phyloP scores from a whole-genome alignment of 1,140 invertebrate genomes.

The Triops longicaudatus region DNA sequence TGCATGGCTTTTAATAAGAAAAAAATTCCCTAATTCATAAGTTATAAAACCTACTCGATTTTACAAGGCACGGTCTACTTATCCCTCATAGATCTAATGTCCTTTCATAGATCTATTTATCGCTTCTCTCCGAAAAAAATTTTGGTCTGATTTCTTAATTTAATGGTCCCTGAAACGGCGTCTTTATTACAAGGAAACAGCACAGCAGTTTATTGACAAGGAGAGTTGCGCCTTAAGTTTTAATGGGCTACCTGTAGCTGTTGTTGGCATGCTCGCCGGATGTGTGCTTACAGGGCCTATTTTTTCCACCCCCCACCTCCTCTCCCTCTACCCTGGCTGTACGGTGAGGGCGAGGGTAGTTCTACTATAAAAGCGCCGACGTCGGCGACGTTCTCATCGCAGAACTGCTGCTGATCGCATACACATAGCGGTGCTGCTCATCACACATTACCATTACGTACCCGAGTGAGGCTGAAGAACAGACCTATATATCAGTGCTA shows the following conservation, averaged over 20 bases:
- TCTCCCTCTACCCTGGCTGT: background rate
- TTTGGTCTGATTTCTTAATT: background rate
- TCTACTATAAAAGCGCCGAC: conserved; percentile 1
- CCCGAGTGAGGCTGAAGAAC: background rate
- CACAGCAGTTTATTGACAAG: background rate
- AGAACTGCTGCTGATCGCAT: conserved; percentile 1
- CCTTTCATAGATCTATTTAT: too few relatives aligned
- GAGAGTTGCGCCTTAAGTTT: conserved; percentile 11
- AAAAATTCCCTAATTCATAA: background rate
- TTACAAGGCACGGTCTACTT: too few relatives aligned
- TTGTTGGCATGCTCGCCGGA: background rate
- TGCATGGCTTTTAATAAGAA: background rate
- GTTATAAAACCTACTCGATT: background rate
- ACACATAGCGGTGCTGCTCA: conserved; percentile 2
- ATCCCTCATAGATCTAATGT: too few relatives aligned
- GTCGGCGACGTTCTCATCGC: conserved; percentile 3
- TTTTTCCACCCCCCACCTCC: background rate
- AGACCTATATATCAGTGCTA: background rate
- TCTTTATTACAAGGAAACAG: background rate
- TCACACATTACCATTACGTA: background rate
- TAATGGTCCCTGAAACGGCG: background rate
- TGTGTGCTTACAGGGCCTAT: background rate
- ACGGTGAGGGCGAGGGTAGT: background rate
- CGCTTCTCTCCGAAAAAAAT: background rate
- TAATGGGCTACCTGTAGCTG: conserved; percentile 11